Conservation (phyloP, 1,140 invertebrate species). For the Drosophila paulistorum region DNA sequence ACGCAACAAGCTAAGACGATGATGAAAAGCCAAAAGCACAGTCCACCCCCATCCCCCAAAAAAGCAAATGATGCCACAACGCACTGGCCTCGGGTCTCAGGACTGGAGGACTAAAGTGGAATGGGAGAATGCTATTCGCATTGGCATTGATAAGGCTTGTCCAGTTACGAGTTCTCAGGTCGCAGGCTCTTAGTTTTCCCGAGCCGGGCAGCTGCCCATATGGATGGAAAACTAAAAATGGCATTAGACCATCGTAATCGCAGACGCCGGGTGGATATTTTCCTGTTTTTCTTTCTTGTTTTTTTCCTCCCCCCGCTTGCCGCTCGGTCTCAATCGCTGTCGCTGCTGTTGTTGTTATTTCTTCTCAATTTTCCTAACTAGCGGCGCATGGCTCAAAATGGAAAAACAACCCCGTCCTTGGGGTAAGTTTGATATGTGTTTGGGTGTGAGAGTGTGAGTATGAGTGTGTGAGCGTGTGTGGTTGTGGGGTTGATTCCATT, state of each 20-base stretch:
- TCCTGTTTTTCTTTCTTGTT: conserved; percentile 7
- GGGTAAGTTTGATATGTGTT: conserved; percentile 49
- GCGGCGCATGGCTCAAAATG: conserved; percentile 39
- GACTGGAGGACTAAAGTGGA: background rate
- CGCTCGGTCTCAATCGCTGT: background rate
- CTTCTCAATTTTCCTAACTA: conserved; percentile 48
- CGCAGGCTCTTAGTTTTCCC: conserved; percentile 18
- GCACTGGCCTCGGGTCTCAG: conserved; percentile 17
- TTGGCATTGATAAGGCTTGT: conserved; percentile 56
- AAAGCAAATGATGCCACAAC: conserved; percentile 17
- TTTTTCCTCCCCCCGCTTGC: background rate
- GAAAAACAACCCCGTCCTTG: conserved; percentile 76
- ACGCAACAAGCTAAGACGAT: conserved; percentile 35
- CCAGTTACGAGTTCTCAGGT: conserved; percentile 40
- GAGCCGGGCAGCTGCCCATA: conserved; percentile 49
- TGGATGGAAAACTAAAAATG: conserved; percentile 67
- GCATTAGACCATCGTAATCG: conserved; percentile 78
- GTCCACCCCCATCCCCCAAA: background rate
- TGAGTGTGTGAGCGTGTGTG: conserved; percentile 23
- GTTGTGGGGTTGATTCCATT: conserved; percentile 63
- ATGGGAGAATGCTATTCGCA: background rate
- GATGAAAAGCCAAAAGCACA: conserved; percentile 21
- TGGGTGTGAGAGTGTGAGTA: conserved; percentile 10
- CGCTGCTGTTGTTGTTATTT: conserved; percentile 3
- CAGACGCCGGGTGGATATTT: conserved; percentile 71